Conservation (phyloP, 1,140 invertebrate genomes). For the Nasonia longicornis region DNA sequence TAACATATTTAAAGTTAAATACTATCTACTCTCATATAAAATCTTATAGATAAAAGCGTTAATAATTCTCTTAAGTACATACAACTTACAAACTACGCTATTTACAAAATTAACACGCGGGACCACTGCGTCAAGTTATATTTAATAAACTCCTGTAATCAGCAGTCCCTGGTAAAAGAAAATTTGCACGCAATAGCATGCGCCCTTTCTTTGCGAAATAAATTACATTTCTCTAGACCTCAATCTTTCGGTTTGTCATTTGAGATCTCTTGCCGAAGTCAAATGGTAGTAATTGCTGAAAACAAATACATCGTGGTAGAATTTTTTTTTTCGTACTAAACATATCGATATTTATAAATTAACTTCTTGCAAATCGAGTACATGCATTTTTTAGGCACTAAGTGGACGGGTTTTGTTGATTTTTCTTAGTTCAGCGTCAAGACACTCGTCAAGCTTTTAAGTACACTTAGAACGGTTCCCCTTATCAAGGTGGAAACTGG, state of each 20-base stretch:
- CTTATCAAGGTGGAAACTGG: conserved; percentile 35
- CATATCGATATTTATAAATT: conserved; percentile 46
- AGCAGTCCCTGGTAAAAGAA: conserved; percentile 31
- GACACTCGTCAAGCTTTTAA: conserved; percentile 57
- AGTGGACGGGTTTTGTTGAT: conserved; percentile 62
- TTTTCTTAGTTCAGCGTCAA: conserved; percentile 54
- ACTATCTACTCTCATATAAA: conserved; percentile 59
- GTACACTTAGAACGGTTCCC: conserved; percentile 59
- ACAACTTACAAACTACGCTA: conserved; percentile 52
- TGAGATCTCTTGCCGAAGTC: conserved; percentile 39
- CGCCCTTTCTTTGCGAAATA: conserved; percentile 10
- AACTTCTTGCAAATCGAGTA: conserved; percentile 50
- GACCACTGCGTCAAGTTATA: conserved; percentile 34
- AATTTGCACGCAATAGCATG: conserved; percentile 30
- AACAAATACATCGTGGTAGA: conserved; percentile 30
- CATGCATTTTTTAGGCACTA: conserved; percentile 60
- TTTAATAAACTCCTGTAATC: not conserved
- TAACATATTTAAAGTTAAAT: conserved; percentile 55
- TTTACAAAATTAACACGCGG: conserved; percentile 63
- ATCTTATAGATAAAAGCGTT: conserved; percentile 58
- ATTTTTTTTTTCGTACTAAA: not conserved
- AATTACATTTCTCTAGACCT: conserved; percentile 19
- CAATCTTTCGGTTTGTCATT: conserved; percentile 23
- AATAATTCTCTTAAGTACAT: conserved; percentile 53
- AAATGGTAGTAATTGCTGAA: conserved; percentile 3